Conservation (phyloP, 2,113 vertebrate genomes). For the Verasper variegatus region DNA sequence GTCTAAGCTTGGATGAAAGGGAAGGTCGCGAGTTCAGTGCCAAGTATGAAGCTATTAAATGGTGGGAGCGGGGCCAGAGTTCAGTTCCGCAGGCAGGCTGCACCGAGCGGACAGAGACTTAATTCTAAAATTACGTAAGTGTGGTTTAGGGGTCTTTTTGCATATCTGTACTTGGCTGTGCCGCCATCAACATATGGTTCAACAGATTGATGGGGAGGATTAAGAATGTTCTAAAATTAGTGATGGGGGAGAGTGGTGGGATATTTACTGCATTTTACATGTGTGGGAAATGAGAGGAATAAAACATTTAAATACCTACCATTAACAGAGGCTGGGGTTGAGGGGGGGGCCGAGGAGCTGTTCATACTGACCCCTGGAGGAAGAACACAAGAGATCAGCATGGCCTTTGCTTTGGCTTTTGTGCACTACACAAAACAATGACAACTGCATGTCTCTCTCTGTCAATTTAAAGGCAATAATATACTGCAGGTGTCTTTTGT, state of each 20-base stretch:
- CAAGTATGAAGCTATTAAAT: conserved; percentile 48
- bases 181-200: neutral
- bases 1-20: conserved; percentile 53
- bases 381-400: conserved; percentile 13
- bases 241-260: neutral
- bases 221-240: conserved; percentile 9
- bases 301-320: conserved; percentile 77
- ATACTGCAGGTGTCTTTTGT: too few species aligned
- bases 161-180: conserved; percentile 19
- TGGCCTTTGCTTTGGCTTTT: neutral
- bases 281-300: neutral
- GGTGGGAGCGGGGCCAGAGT: conserved; percentile 22
- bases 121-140: conserved; percentile 38
- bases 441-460: neutral
- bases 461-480: too few species aligned
- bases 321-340: conserved; percentile 83
- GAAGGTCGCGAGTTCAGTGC: conserved; percentile 45
- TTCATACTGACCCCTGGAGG: conserved; percentile 88
- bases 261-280: neutral
- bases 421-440: neutral
- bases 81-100: conserved; percentile 11
- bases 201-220: conserved; percentile 29
- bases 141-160: conserved; percentile 17
- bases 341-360: conserved; percentile 83
- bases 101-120: conserved; percentile 32